Conservation (phyloP, 2,113 vertebrate genomes). For the Ascaphus truei region DNA sequence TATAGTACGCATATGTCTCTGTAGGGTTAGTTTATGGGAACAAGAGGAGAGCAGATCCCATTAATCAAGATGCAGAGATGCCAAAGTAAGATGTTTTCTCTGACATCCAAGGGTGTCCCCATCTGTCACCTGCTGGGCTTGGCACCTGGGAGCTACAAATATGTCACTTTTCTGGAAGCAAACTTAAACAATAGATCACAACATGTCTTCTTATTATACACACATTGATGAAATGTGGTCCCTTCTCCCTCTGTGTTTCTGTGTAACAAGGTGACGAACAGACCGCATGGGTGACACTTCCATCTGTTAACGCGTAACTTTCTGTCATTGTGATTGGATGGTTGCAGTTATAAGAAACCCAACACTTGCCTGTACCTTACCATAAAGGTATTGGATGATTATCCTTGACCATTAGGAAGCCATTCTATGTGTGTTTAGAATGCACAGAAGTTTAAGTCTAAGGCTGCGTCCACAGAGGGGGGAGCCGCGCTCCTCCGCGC, state of each 20-base stretch:
- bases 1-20: not conserved
- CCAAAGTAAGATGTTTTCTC: conserved; percentile 26
- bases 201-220: conserved; percentile 1
- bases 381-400: no score
- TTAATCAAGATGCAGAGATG: conserved; percentile 22
- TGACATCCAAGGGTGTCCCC: conserved; percentile 6
- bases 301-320: not conserved
- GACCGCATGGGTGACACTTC: conserved; percentile 3
- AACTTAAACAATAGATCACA: not conserved
- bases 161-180: conserved; percentile 18
- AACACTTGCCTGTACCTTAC: not conserved
- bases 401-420: no score
- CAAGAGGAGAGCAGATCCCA: conserved; percentile 11
- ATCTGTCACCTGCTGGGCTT: conserved; percentile 16
- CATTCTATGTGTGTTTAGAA: no score
- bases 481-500: no score
- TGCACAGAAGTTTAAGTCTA: no score
- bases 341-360: not conserved
- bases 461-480: no score
- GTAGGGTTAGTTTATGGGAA: not conserved
- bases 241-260: not conserved
- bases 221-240: not conserved
- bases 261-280: not conserved
- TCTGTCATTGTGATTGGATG: not conserved
- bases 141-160: conserved; percentile 21